Evolutionary conservation across 1,140 invertebrate species (phyloP), one percentile per base, ranked within the genome.

Genomic region (Pseudomyrmex pallidus): DNA sequence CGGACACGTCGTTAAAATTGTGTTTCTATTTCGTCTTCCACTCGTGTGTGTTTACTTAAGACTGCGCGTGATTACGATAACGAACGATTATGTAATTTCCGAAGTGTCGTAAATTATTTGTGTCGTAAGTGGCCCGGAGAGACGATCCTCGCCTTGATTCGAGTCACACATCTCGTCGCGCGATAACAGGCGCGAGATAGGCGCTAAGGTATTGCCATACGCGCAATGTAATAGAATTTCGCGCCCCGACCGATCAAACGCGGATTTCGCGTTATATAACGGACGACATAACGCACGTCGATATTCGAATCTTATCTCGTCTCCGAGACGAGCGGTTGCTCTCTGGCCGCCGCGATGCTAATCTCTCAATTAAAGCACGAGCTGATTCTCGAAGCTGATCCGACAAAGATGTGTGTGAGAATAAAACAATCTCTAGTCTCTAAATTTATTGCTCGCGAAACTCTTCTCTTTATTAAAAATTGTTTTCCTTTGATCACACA

Each of bases 181-280:
- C 35, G 35, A 84, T 84, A 84, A 84, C 52, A n/a, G 50, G 22
- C 15, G 59, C 48, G 20, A 64, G 52, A 83, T 66, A 64, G n/a
- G n/a, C n/a, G 15, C 35, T 35, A 5, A 35, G 35, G 13, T 15
- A 35, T 20, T 15, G 10, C 5, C 9, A n/a, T n/a, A 48, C 2
- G 12, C 17, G 7, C 35, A 13, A 62, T 20, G 46, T 46, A 84
- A 66, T 54, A 64, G 48, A 50, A 22, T 57, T 82, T 82, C 35
- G 9, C 54, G 62, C 67, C 35, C 17, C 20, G 20, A 12, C 10
- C 20, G 25, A 22, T 44, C n/a, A 1, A 12, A 48, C 57, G 54
- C 67, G 8, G 20, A 78, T 8, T 20, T 52, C 15, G 17, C 20
- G 44, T 78, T 78, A 70, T 3, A 17, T 70, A 78, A 78, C 35